These are phyloP conservation scores for Sinelater perroti DNA, from an alignment of 2,888 invertebrate genomes.

Conservation along the genomic window DNA sequence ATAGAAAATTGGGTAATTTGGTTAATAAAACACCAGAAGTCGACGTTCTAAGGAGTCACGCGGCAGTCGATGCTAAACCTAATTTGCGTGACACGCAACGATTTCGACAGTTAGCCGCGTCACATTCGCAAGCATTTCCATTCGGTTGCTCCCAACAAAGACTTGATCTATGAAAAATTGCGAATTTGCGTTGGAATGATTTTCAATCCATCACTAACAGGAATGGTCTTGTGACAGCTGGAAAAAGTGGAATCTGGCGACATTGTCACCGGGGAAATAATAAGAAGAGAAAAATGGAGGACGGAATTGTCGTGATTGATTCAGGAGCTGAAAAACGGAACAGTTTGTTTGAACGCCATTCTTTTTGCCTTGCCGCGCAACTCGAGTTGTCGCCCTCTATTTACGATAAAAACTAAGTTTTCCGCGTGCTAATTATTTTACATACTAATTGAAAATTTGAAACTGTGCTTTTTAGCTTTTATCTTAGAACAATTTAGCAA, in stretches of 20 bases:
- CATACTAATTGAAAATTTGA: background rate
- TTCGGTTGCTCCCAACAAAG: conserved; percentile 42
- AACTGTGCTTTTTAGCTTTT: background rate
- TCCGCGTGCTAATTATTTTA: background rate
- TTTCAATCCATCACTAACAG: conserved; percentile 56
- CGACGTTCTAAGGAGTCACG: too few species aligned
- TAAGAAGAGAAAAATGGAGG: conserved; percentile 56
- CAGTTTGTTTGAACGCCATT: conserved; percentile 37
- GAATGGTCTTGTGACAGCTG: conserved; percentile 52
- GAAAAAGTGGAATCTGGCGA: conserved; percentile 55
- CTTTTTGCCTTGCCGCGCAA: conserved; percentile 27
- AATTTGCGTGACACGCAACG: background rate
- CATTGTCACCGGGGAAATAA: conserved; percentile 58
- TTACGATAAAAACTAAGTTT: too few species aligned
- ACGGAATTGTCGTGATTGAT: conserved; percentile 57
- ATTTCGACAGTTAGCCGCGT: conserved; percentile 3
- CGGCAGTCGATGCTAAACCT: background rate
- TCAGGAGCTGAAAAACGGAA: conserved; percentile 48
- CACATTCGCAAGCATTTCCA: conserved; percentile 27
- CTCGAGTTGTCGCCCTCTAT: conserved; percentile 20
- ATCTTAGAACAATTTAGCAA: background rate
- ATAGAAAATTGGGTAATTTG: too few species aligned
- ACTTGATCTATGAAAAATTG: conserved; percentile 52
- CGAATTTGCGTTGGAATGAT: conserved; percentile 50
- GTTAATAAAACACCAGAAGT: too few species aligned